Conservation (phyloP, 2,888 invertebrate species). For the Epiperipatus broadwayi region DNA sequence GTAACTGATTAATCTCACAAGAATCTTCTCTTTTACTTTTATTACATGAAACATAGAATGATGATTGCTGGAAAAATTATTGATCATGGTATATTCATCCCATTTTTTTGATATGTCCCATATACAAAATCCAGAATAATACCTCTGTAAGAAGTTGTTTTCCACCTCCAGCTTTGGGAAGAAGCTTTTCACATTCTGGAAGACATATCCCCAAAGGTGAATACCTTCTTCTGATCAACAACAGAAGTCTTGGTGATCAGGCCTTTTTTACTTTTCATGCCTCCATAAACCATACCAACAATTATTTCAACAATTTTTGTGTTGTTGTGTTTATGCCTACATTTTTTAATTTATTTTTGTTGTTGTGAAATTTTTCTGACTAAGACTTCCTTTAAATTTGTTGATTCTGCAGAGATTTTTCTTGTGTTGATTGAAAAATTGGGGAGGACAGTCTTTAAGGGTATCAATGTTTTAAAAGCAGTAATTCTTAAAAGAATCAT, state of each 20-base stretch:
- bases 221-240: constrained; percentile 86
- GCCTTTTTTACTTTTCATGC: constrained; percentile 89
- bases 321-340: constrained; percentile 69
- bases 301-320: constrained; percentile 91
- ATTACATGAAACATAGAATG: constrained; percentile 97
- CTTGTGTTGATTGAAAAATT: background rate
- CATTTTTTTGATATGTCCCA: constrained; percentile 74
- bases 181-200: constrained; percentile 67
- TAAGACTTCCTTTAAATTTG: constrained; percentile 68
- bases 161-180: constrained; percentile 63
- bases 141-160: constrained; percentile 74
- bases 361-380: constrained; percentile 74
- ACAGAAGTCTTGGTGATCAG: constrained; percentile 87
- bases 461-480: too few relatives aligned
- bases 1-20: too few relatives aligned
- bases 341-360: constrained; percentile 72
- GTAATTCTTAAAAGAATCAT: too few relatives aligned
- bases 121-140: constrained; percentile 76
- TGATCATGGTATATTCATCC: constrained; percentile 64
- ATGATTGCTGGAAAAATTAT: constrained; percentile 66
- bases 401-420: constrained; percentile 14
- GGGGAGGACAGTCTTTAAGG: too few relatives aligned
- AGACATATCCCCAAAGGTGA: constrained; percentile 77
- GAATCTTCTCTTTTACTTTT: too few relatives aligned
- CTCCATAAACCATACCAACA: constrained; percentile 90